phyloP scores from a whole-genome alignment of 1,140 invertebrate species.

The Panonychus citri region DNA sequence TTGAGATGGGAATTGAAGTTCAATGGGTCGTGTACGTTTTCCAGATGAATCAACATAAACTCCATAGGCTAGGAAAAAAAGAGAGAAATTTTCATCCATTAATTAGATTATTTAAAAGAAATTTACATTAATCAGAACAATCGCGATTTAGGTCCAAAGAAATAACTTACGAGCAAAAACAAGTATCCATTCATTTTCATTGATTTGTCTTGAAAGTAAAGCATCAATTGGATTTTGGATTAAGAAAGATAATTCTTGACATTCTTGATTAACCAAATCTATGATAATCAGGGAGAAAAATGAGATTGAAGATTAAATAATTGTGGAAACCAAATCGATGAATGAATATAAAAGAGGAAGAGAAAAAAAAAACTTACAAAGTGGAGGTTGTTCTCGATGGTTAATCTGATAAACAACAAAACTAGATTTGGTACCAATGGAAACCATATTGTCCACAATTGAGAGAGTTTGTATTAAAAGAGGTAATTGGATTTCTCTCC shows the following conservation, averaged over 20 bases:
- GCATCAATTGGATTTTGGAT: constrained; percentile 71
- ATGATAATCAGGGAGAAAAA: no score
- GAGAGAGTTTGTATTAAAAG: constrained; percentile 72
- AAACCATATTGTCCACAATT: constrained; percentile 52
- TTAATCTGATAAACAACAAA: constrained; percentile 53
- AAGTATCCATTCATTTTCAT: constrained; percentile 29
- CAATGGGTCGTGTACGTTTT: constrained; percentile 64
- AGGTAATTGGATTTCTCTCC: constrained; percentile 67
- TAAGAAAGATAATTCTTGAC: constrained; percentile 63
- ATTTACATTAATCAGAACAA: not conserved
- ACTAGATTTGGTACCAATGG: constrained; percentile 68
- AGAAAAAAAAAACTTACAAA: constrained; percentile 3
- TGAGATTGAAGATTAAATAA: no score
- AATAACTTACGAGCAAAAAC: constrained; percentile 28
- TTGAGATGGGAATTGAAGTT: constrained; percentile 91
- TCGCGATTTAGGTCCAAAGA: no score
- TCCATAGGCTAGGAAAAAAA: constrained; percentile 40
- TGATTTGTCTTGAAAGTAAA: constrained; percentile 52
- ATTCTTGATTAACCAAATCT: constrained; percentile 79
- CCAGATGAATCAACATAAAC: constrained; percentile 82
- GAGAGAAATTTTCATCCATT: constrained; percentile 1
- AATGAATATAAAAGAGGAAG: not conserved
- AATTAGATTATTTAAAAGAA: constrained; percentile 20
- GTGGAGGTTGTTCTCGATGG: constrained; percentile 6
- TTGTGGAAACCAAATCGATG: not conserved